Base-by-base conservation (phyloP, 2,797 vertebrate species). In the Bufotes viridis region DNA sequence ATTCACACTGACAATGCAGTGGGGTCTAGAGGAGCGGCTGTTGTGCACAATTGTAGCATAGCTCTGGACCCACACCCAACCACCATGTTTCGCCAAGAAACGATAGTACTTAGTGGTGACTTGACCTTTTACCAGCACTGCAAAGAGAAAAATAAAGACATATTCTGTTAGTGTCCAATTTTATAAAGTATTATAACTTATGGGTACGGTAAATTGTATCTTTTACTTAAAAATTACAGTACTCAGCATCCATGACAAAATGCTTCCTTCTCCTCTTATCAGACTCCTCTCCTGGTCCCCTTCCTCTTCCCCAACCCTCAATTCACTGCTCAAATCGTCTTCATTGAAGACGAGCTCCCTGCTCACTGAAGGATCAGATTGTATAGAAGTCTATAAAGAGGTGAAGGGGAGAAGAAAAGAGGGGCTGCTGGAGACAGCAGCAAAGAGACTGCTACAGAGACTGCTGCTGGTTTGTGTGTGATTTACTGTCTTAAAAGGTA, bases 1-100 rank as follows among this genome's bases (percentile, higher is more conserved):
- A 96, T 99, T 99, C 91, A 99, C 97, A 76, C 98, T 99, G 96
- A 99, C 98, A 72, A 99, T 98, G 91, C 98, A 99, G 94, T 99
- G 98, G 0, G 98, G 98, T 90, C 98, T 93, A 18, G 98, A 99
- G 0, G 98, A 99, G 89, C 98, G 96, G 93, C 97, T 99, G 95
- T 99, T 99, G 96, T 99, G 98, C 17, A 98, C 98, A 65, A 99
- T 98, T 90, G 98, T 98, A 82, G 98, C 97, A 10, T 99, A 98
- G 92, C 98, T 99, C 95, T 99, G 98, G 49, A 99, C 96, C 98
- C 98, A 99, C 2, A 99, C 98, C 98, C 98, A 99, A 92, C 98
- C 98, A 0, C 98, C 98, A 20, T 96, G 97, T 92, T 99, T 99
- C 84, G 98, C 97, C 94, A 99, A 87, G 92, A 99, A 99, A 17